These are phyloP conservation scores for Phenganax stokvisi DNA, from an alignment of 92 coral and sea anemone species.

Conservation along the genomic window DNA sequence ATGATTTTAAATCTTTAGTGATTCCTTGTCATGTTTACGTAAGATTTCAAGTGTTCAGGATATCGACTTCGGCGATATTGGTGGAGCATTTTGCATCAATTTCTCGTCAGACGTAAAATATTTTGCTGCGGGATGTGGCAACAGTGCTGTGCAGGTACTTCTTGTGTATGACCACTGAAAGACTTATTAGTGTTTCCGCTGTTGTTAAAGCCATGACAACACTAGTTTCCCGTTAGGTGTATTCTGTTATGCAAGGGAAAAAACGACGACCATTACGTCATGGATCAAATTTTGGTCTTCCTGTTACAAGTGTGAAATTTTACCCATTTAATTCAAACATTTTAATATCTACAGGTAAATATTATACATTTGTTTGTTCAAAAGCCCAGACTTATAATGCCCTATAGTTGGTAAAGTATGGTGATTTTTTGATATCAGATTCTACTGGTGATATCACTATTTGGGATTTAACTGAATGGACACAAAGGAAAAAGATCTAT, in stretches of 20 bases:
- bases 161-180: neutral
- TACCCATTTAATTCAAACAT: conserved; percentile 74
- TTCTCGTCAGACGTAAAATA: conserved; percentile 59
- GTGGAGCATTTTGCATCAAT: conserved; percentile 77
- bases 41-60: conserved; percentile 57
- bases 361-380: neutral
- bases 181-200: no score
- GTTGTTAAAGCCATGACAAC: neutral
- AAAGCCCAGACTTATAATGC: no score
- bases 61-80: conserved; percentile 84
- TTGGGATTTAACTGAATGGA: conserved; percentile 88
- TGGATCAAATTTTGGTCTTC: conserved; percentile 93
- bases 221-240: conserved; percentile 49
- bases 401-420: no score
- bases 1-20: conserved; percentile 6
- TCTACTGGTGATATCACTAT: conserved; percentile 82
- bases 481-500: conserved; percentile 53
- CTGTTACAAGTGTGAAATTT: conserved; percentile 83
- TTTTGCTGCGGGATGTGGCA: conserved; percentile 88
- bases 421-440: conserved; percentile 38
- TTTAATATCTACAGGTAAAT: conserved; percentile 74
- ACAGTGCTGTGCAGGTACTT: conserved; percentile 84
- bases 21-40: conserved; percentile 23
- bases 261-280: conserved; percentile 86
- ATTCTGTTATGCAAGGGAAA: conserved; percentile 67